These are phyloP conservation scores for Caenorhabditis macrosperma DNA, from an alignment of 2,888 invertebrate genomes.

Conservation along the genomic window DNA sequence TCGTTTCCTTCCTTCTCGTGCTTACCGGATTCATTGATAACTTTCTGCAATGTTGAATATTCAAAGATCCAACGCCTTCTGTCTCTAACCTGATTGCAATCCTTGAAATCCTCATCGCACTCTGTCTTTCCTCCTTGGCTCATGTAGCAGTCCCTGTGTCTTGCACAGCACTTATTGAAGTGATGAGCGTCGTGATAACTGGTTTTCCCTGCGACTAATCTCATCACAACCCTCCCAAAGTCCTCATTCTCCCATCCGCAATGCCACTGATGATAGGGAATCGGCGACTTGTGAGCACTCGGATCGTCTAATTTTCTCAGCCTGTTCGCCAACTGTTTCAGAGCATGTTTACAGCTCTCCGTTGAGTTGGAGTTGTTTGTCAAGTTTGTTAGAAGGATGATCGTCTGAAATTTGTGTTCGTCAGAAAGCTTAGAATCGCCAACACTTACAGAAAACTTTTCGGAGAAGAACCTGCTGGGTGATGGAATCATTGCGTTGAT, in stretches of 20 bases:
- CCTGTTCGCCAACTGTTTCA: too few species aligned
- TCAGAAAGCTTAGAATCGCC: too few species aligned
- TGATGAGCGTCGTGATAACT: neutral
- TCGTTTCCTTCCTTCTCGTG: too few species aligned
- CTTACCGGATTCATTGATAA: neutral
- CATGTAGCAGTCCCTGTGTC: constrained; percentile 2
- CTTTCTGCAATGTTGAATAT: neutral
- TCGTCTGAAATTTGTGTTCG: too few species aligned
- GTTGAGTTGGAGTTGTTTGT: too few species aligned
- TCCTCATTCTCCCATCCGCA: constrained; percentile 13
- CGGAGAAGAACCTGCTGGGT: too few species aligned
- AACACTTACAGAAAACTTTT: too few species aligned
- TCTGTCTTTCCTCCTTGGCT: neutral
- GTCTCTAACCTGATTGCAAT: neutral
- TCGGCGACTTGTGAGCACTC: neutral
- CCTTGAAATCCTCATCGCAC: neutral
- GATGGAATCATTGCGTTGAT: too few species aligned
- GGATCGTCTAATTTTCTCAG: too few species aligned
- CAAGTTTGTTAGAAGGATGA: too few species aligned
- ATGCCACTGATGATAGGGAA: neutral
- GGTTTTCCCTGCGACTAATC: neutral
- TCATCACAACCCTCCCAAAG: neutral
- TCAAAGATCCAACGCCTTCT: neutral
- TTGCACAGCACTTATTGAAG: constrained; percentile 15
- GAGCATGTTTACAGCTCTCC: too few species aligned